phyloP scores from a whole-genome alignment of 2,888 invertebrate genomes.

The Clepsis dumicolana region DNA sequence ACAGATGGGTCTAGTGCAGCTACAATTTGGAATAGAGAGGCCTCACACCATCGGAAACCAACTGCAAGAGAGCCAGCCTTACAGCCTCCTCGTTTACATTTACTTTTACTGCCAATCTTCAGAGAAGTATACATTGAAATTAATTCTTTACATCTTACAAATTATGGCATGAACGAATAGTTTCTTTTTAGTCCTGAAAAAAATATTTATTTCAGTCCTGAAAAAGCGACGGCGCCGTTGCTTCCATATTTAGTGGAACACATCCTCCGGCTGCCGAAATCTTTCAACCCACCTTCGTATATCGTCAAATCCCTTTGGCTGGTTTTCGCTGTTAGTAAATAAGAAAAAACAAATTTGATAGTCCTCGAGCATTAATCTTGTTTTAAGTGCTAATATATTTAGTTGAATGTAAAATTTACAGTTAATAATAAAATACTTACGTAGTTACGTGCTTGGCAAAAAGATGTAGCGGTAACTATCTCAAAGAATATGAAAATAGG shows the following conservation, averaged over 20 bases:
- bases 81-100: slow-evolving; percentile 75
- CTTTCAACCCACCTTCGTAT: slow-evolving; percentile 68
- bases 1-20: slow-evolving; percentile 74
- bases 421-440: too few relatives aligned
- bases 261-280: slow-evolving; percentile 63
- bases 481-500: too few relatives aligned
- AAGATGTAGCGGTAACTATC: too few relatives aligned
- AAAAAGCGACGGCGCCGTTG: slow-evolving; percentile 70
- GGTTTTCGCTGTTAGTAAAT: slow-evolving; percentile 73
- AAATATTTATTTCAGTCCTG: slow-evolving; percentile 67
- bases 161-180: too few relatives aligned
- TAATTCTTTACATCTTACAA: neutral
- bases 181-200: slow-evolving; percentile 70
- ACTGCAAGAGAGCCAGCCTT: slow-evolving; percentile 70
- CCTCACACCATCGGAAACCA: slow-evolving; percentile 68
- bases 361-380: neutral
- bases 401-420: too few relatives aligned
- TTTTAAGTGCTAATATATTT: too few relatives aligned
- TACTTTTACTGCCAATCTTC: slow-evolving; percentile 80
- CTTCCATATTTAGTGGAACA: slow-evolving; percentile 73
- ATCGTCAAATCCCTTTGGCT: slow-evolving; percentile 81
- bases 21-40: slow-evolving; percentile 72
- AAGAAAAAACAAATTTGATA: neutral
- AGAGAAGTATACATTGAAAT: slow-evolving; percentile 65
- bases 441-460: too few relatives aligned